Percentiles rank a stretch among this genome's conserved stretches.
These are phyloP conservation scores for Caenorhabditis tropicalis DNA, from an alignment of 1,140 invertebrate species.

Conservation along the genomic window DNA sequence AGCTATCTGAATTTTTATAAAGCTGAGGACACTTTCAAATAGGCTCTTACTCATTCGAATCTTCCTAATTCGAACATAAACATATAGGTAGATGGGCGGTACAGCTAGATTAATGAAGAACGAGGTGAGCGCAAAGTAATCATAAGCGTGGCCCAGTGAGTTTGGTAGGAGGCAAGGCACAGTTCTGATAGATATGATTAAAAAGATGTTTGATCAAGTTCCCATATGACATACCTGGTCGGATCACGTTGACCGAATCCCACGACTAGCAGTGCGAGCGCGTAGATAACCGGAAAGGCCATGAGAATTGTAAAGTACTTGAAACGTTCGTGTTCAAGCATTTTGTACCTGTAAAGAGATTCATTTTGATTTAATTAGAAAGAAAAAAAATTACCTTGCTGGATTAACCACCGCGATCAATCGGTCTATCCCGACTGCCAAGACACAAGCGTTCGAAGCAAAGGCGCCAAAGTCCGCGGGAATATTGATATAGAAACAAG, in stretches of 20 bases:
- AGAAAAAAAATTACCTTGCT: background rate
- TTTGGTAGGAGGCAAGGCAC: background rate
- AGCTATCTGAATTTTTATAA: background rate
- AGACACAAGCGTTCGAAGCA: background rate
- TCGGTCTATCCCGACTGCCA: background rate
- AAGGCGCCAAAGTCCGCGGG: constrained; percentile 3
- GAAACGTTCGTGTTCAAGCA: background rate
- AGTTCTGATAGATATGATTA: background rate
- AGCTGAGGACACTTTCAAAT: background rate
- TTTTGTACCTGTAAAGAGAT: background rate
- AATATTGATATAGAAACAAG: constrained; percentile 19
- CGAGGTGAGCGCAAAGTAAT: background rate
- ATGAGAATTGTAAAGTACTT: constrained; percentile 1
- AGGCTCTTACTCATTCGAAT: background rate
- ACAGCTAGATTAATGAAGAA: background rate
- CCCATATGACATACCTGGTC: background rate
- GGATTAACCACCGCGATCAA: background rate
- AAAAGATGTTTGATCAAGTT: background rate
- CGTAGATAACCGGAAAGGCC: background rate
- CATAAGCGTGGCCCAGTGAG: background rate
- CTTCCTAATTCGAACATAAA: background rate
- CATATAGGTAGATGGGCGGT: constrained; percentile 14
- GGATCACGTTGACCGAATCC: constrained; percentile 3
- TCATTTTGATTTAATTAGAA: background rate
- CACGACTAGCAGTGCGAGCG: background rate